Percentiles rank a stretch among this genome's conserved stretches.
Conservation (phyloP, 2,888 invertebrate genomes). For the Sericinus montela region DNA sequence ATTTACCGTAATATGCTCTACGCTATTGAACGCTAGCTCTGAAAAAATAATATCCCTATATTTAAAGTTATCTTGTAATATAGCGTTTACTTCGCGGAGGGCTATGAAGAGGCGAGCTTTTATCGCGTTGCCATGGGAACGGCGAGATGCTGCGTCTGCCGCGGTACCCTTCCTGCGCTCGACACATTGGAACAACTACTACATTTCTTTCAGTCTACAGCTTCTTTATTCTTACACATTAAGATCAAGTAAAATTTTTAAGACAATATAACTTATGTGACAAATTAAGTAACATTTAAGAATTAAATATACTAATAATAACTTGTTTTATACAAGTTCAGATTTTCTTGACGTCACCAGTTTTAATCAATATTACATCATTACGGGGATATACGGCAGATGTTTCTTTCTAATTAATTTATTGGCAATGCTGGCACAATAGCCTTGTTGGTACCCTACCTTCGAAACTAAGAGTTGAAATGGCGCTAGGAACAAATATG, state of each 20-base stretch:
- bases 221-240: constrained; percentile 38
- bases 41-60: constrained; percentile 11
- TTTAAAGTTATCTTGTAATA: constrained; percentile 35
- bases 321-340: too few relatives aligned
- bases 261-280: too few relatives aligned
- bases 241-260: neutral
- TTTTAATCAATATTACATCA: too few relatives aligned
- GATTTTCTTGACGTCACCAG: too few relatives aligned
- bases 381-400: too few relatives aligned
- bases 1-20: neutral
- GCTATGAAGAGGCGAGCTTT: constrained; percentile 78
- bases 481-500: too few relatives aligned
- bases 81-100: constrained; percentile 54
- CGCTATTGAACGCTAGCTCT: neutral
- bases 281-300: too few relatives aligned
- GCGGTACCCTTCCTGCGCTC: constrained; percentile 61
- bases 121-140: constrained; percentile 76
- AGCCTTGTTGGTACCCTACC: too few relatives aligned
- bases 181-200: constrained; percentile 63
- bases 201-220: constrained; percentile 57
- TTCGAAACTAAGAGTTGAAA: too few relatives aligned
- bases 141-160: constrained; percentile 62
- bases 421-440: too few relatives aligned
- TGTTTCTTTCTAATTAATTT: too few relatives aligned
- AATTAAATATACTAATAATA: too few relatives aligned